phyloP scores from a whole-genome alignment of 2,113 vertebrate species.

The Seriola aureovittata region DNA sequence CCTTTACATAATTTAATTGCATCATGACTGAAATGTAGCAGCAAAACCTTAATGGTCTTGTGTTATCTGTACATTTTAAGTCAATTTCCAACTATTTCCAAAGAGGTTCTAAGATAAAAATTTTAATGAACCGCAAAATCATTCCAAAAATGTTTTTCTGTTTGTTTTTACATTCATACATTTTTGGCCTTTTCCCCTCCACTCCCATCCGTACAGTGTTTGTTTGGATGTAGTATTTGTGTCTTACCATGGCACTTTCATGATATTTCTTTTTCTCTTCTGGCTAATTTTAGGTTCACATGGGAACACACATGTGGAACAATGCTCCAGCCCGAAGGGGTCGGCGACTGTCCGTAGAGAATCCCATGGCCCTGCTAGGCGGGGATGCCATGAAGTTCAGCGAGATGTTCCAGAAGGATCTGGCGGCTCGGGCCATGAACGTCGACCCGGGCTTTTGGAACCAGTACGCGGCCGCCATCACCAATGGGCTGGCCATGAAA shows the following conservation, averaged over 20 bases:
- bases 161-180: constrained; percentile 7
- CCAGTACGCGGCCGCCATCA: constrained; percentile 97
- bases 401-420: constrained; percentile 99
- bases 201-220: constrained; percentile 15
- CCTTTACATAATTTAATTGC: background rate
- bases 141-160: background rate
- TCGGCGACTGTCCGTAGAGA: constrained; percentile 96
- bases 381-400: constrained; percentile 98
- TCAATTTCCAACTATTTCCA: background rate
- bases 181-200: background rate
- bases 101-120: background rate
- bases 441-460: constrained; percentile 98
- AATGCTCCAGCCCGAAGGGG: constrained; percentile 96
- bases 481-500: constrained; percentile 97
- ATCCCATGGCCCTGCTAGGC: constrained; percentile 97
- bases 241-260: background rate
- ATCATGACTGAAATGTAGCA: background rate
- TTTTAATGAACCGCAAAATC: background rate
- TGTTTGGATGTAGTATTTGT: background rate
- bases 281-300: constrained; percentile 90
- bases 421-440: constrained; percentile 97
- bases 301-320: constrained; percentile 99
- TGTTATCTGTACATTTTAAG: background rate
- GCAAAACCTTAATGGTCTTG: background rate
- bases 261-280: constrained; percentile 32